phyloP scores from a whole-genome alignment of 2,888 invertebrate genomes.

The Cyclophora albipunctata region DNA sequence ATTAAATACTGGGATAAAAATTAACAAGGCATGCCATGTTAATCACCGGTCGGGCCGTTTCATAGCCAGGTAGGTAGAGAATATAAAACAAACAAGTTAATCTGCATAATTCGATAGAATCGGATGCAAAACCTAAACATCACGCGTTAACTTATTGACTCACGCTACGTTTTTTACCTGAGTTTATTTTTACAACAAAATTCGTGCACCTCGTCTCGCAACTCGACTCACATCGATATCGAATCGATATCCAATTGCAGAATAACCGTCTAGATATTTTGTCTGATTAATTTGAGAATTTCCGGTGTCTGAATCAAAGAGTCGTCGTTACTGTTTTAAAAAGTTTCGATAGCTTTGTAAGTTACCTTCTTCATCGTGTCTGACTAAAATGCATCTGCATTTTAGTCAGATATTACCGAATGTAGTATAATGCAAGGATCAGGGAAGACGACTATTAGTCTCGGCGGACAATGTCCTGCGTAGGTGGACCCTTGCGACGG shows the following conservation, averaged over 20 bases:
- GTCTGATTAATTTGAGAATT: slow-evolving; percentile 1
- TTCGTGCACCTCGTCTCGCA: slow-evolving; percentile 29
- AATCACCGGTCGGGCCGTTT: too few species aligned
- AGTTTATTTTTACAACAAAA: slow-evolving; percentile 57
- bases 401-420: slow-evolving; percentile 1
- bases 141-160: slow-evolving; percentile 42
- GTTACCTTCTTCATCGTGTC: too few species aligned
- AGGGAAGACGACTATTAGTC: slow-evolving; percentile 40
- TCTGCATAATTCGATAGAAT: slow-evolving; percentile 43
- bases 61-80: slow-evolving; percentile 4
- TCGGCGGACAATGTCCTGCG: slow-evolving; percentile 54
- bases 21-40: too few species aligned
- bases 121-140: slow-evolving; percentile 48
- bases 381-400: slow-evolving; percentile 11
- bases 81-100: not conserved
- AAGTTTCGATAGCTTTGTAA: too few species aligned
- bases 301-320: not conserved
- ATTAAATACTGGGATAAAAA: too few species aligned
- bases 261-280: slow-evolving; percentile 10
- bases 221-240: slow-evolving; percentile 25
- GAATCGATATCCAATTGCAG: slow-evolving; percentile 8
- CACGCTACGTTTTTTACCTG: slow-evolving; percentile 53
- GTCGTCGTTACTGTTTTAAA: too few species aligned
- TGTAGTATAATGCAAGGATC: slow-evolving; percentile 18
- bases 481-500: slow-evolving; percentile 55